Evolutionary conservation across 2,113 vertebrate genomes (phyloP), one percentile per base, ranked within the genome.

Genomic region (Istiophorus platypterus): DNA sequence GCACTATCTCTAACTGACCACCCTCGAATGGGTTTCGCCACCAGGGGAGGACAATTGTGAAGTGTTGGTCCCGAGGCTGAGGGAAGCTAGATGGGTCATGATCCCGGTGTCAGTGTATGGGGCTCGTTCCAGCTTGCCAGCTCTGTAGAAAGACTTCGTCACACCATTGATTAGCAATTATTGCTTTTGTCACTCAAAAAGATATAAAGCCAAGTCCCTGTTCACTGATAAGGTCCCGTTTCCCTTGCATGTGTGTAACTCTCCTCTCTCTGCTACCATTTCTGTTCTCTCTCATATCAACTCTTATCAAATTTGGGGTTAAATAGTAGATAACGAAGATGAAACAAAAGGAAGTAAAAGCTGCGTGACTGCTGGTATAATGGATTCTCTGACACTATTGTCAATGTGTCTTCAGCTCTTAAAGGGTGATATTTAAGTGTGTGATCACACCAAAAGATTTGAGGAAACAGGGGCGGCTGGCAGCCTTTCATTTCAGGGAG

Each of bases 141-240:
- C 65, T 84, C 34, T 57, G 26, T 57, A 47, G 18, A 49, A 76
- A 76, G 71, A 72, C 74, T 81, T 74, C 76, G 84, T 77, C 62
- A 59, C 61, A 80, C 37, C 54, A 47, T 45, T 69, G 67, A 76
- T 58, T 57, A 27, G 47, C 76, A 85, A 85, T 85, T 82, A 85
- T 73, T 85, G 67, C 69, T 72, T 41, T 37, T 27, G 80, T 80
- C 83, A 73, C 49, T 88, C 80, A 82, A 72, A 76, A 69, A 22
- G 9, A 83, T 52, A 76, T 76, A 24, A 76, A 67, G 37, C 27
- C 64, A 41, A 49, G 56, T 41, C 76, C 31, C 57, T 63, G 52
- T 31, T 34, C 56, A 26, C 31, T 29, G 66, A 54, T 68, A 52
- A 45, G 29, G 31, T 13, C 73, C 24, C 17, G 27, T 61, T 67